Percentiles rank a stretch among this genome's conserved stretches.
Evolutionary conservation across 2,888 invertebrate species (phyloP).

Genomic region (Carterocephalus palaemon): DNA sequence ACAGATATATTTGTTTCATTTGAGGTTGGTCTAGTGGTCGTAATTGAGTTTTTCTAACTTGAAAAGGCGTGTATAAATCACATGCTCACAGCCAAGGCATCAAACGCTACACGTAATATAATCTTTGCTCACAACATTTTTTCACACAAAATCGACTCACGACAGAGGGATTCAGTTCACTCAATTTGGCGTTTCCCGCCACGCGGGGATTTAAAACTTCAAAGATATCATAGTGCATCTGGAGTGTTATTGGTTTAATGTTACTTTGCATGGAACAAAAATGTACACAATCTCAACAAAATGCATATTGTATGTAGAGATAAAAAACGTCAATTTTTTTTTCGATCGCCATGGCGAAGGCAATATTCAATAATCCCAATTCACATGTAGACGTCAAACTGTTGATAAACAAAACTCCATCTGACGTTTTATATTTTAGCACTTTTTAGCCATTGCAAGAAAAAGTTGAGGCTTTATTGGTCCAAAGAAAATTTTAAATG

Average conservation of each 20-base stretch:
- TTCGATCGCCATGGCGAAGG: conserved; percentile 5
- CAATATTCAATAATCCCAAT: conserved; percentile 16
- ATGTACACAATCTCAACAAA: too few relatives aligned
- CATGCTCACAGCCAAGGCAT: too few relatives aligned
- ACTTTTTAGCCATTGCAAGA: conserved; percentile 16
- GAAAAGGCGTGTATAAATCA: too few relatives aligned
- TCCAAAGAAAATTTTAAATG: too few relatives aligned
- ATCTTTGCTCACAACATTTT: conserved; percentile 7
- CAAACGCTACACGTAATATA: too few relatives aligned
- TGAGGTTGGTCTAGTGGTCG: too few relatives aligned
- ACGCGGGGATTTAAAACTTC: conserved; percentile 57
- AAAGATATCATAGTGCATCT: conserved; percentile 52
- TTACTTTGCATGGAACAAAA: too few relatives aligned
- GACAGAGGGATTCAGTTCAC: conserved; percentile 33
- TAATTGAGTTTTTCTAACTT: too few relatives aligned
- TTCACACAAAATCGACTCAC: conserved; percentile 27
- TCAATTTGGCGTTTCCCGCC: conserved; percentile 41
- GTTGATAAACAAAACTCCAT: not conserved
- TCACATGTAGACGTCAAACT: conserved; percentile 10
- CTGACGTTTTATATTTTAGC: conserved; percentile 9
- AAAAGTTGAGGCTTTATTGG: too few relatives aligned
- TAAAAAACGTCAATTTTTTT: too few relatives aligned
- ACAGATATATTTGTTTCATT: too few relatives aligned
- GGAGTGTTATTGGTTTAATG: conserved; percentile 57
- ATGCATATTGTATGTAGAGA: conserved; percentile 1